These are phyloP conservation scores for Saccopteryx leptura DNA, from an alignment of 2,113 vertebrate species.

Conservation along the genomic window DNA sequence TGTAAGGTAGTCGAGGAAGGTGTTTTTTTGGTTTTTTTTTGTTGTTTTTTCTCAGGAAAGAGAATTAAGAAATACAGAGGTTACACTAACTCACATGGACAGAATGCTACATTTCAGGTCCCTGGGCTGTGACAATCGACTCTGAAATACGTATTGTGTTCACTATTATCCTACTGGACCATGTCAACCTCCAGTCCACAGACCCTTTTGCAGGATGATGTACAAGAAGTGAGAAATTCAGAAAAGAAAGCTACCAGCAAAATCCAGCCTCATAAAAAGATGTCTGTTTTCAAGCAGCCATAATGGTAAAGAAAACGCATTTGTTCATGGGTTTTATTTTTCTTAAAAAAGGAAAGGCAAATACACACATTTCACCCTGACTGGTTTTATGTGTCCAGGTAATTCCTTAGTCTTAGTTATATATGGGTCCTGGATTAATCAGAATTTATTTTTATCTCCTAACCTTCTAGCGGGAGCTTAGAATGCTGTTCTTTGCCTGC, in stretches of 20 bases:
- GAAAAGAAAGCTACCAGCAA: not conserved
- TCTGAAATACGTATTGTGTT: not conserved
- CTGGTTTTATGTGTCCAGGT: constrained; percentile 49
- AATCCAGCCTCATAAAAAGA: not conserved
- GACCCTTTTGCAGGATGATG: not conserved
- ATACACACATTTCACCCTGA: not conserved
- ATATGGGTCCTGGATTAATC: constrained; percentile 67
- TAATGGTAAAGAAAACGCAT: not conserved
- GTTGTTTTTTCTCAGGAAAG: not conserved
- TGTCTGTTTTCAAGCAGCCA: not conserved
- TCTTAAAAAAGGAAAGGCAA: constrained; percentile 13
- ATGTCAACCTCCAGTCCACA: not conserved
- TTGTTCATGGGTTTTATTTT: not conserved
- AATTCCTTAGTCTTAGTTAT: constrained; percentile 53
- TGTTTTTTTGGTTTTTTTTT: not conserved
- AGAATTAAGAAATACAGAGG: not conserved
- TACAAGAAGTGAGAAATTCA: not conserved
- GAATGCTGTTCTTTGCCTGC: constrained; percentile 71
- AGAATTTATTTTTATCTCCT: constrained; percentile 83
- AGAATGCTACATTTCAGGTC: not conserved
- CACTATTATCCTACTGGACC: not conserved
- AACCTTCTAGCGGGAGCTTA: constrained; percentile 56
- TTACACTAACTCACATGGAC: not conserved
- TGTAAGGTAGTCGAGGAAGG: not conserved
- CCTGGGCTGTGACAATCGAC: not conserved